Evolutionary conservation across 2,888 invertebrate genomes (phyloP), one percentile per base, ranked within the genome.

Genomic region (Melipona bicolor): DNA sequence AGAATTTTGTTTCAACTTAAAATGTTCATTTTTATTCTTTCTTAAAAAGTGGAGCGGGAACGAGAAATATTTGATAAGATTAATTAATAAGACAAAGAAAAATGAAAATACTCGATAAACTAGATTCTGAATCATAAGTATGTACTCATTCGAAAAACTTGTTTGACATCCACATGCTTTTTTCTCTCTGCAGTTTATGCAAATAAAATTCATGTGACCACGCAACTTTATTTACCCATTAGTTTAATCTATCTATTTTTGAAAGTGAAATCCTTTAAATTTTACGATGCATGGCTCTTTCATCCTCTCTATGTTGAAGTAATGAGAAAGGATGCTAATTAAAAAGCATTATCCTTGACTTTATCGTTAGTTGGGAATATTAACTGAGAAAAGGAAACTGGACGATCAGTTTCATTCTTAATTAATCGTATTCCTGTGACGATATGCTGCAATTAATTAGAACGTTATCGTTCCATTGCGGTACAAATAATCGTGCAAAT

Each of bases 341-440:
- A 62, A 54, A 43, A n/a, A 21, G n/a, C 9, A 54, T 54, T 21
- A 54, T 54, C 6, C 19, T 54, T 6, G 9, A 54, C 3, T 11
- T 4, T 11, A 61, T 61, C 17, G 24, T 17, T 27, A 27, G 24
- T 17, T 1, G 9, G 17, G 9, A 61, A 9, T 61, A 32, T 11
- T 62, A 4, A 0, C 3, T 36, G 21, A 64, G 21, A 32, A 64
- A 64, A 36, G 21, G 13, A 4, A 36, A 32, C 5, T 64, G 32
- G 6, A n/a, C 13, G 36, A 49, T 49, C 5, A 36, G 17, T 13
- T 4, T 61, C 6, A 54, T 36, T 36, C 43, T 68, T 27, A 73
- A 81, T 80, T 50, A 81, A 56, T 49, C 17, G 5, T 17, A 21
- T 71, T 80, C 59, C 81, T 61, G 32, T 61, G 27, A 70, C 9